Evolutionary conservation across 1,140 invertebrate genomes (phyloP), one percentile per base, ranked within the genome.

Genomic region (Ceratosolen solmsi): DNA sequence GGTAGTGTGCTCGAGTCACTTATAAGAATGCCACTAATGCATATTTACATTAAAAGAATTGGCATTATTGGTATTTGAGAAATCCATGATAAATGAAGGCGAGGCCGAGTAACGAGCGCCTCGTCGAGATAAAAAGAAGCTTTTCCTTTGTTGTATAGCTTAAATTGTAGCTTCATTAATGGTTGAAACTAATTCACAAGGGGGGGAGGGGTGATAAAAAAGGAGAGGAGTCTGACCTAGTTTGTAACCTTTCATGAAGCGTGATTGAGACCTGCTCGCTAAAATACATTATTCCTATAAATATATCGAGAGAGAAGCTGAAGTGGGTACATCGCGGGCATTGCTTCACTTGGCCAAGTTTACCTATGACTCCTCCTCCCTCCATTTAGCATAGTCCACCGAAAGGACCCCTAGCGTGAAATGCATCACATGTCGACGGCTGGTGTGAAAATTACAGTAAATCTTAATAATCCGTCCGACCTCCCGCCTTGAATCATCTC

Each of bases 371-470:
- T 76, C 58, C 17, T 15, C 36, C 74, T 76, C 58, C 17, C 27
- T 54, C 38, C 38, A 13, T 76, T 76, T 76, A 63, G 74, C 38
- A 46, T 60, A n/a, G 58, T 76, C 74, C 74, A 63, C 74, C 56
- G 74, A 46, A 41, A 76, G 74, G 74, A 76, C 46, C 17, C 17
- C 74, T 20, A 63, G 56, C 74, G 74, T 46, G 74, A 60, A 75
- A 49, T 25, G 56, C 15, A 51, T 22, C n/a, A 30, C 17, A 30
- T 1, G 30, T 38, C 33, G 15, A n/a, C 74, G 11, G 56, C 56
- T 60, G 74, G 33, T 54, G 56, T 30, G 22, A 76, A 54, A 49
- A 25, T 76, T 30, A n/a, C 73, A 15, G 49, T 58, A 58, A 58
- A 58, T 75, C 73, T 75, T 4, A 9, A 74, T 38, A 22, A 0